phyloP scores from a whole-genome alignment of 2,797 vertebrate species.

The Sarcophilus harrisii region DNA sequence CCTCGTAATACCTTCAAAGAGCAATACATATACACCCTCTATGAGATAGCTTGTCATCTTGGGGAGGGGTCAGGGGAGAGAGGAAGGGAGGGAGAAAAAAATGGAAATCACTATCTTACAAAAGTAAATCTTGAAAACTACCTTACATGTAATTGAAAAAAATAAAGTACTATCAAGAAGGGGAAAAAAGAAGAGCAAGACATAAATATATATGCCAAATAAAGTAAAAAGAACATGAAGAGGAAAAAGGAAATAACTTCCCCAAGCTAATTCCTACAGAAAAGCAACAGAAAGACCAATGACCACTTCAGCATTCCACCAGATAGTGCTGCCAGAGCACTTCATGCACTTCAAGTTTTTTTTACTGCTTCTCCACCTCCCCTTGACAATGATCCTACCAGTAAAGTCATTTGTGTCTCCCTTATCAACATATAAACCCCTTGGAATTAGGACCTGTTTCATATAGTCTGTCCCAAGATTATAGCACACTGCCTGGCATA shows the following conservation, averaged over 20 bases:
- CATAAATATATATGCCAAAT: background rate
- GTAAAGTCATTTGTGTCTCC: background rate
- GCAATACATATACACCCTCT: background rate
- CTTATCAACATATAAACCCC: background rate
- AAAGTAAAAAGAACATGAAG: background rate
- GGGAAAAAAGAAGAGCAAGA: background rate
- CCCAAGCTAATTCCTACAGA: background rate
- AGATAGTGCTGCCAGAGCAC: background rate
- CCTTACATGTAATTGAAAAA: too few relatives aligned
- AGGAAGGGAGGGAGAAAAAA: too few relatives aligned
- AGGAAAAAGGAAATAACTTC: background rate
- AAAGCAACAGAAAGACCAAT: background rate
- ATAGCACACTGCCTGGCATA: background rate
- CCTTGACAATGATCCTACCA: background rate
- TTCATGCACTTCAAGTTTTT: background rate
- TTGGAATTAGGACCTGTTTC: background rate
- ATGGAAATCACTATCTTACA: too few relatives aligned
- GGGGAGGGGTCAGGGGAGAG: too few relatives aligned
- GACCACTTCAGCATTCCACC: background rate
- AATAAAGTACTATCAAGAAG: too few relatives aligned
- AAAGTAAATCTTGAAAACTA: too few relatives aligned
- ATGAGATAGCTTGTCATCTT: too few relatives aligned
- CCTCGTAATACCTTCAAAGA: background rate
- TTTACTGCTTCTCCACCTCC: background rate
- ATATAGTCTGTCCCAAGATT: background rate